A percentile compares a stretch with the other conserved stretches of the same genome.
These are phyloP conservation scores for Simalia tracyae DNA, from an alignment of 2,797 vertebrate genomes.

Conservation along the genomic window DNA sequence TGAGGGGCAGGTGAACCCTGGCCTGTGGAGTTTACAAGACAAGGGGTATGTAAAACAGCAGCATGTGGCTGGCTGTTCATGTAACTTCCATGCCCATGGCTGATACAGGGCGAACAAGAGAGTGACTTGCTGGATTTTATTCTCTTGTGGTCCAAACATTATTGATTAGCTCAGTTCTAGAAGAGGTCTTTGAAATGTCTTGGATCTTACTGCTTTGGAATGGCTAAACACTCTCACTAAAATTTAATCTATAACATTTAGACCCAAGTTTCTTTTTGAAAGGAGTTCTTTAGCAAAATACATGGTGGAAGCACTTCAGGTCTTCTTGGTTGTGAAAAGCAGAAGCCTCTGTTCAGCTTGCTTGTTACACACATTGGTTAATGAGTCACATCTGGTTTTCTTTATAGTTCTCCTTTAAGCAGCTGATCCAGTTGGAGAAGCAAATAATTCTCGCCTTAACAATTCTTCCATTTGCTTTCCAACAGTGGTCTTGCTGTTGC, in stretches of 20 bases:
- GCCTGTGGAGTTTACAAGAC: conserved; percentile 59
- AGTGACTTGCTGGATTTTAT: conserved; percentile 60
- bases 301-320: conserved; percentile 16
- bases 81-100: conserved; percentile 56
- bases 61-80: conserved; percentile 61
- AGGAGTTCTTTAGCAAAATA: conserved; percentile 25
- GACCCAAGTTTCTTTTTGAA: conserved; percentile 23
- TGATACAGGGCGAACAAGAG: conserved; percentile 49
- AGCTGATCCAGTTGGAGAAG: conserved; percentile 63
- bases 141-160: conserved; percentile 48
- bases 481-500: conserved; percentile 52
- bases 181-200: conserved; percentile 6
- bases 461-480: conserved; percentile 52
- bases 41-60: conserved; percentile 54
- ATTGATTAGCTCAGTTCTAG: conserved; percentile 42
- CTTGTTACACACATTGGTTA: conserved; percentile 35
- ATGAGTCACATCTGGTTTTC: conserved; percentile 60
- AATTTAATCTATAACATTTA: conserved; percentile 29
- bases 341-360: conserved; percentile 23
- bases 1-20: neutral
- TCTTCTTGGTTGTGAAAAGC: conserved; percentile 56
- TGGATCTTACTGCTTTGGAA: conserved; percentile 37
- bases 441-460: conserved; percentile 63
- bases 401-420: conserved; percentile 49
- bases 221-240: conserved; percentile 52